Percentiles rank a stretch among this genome's conserved stretches.
These are phyloP conservation scores for Actinopyga echinites DNA, from an alignment of 53 echinoderm and acorn worm species.

Conservation along the genomic window DNA sequence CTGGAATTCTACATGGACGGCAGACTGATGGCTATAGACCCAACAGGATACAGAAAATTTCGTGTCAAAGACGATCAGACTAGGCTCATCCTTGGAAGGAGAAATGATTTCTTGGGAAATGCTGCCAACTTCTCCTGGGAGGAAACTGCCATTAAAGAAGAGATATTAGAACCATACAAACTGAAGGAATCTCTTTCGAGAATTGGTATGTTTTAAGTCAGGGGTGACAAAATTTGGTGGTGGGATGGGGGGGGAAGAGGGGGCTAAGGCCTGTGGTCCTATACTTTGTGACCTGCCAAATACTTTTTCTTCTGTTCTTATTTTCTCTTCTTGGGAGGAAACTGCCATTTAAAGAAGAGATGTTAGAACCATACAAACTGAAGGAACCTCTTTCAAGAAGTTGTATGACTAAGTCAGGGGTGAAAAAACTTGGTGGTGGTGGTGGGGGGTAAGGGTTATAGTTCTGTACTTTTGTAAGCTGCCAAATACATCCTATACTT, in stretches of 20 bases:
- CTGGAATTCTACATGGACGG: slow-evolving; percentile 73
- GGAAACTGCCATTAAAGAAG: slow-evolving; percentile 67
- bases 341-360: slow-evolving; percentile 60
- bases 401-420: slow-evolving; percentile 40
- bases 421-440: neutral
- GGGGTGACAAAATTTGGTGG: neutral
- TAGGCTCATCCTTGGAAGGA: slow-evolving; percentile 65
- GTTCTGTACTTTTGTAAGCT: too few species aligned
- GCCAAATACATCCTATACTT: too few species aligned
- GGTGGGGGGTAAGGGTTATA: too few species aligned
- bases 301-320: too few species aligned
- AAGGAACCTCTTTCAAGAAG: slow-evolving; percentile 55
- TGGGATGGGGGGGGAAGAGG: too few species aligned
- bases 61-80: slow-evolving; percentile 60
- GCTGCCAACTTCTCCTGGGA: slow-evolving; percentile 81
- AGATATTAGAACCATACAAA: slow-evolving; percentile 63
- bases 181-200: slow-evolving; percentile 55
- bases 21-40: slow-evolving; percentile 62
- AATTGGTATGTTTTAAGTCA: slow-evolving; percentile 56
- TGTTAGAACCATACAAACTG: slow-evolving; percentile 66
- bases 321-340: slow-evolving; percentile 76
- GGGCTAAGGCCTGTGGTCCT: too few species aligned
- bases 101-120: slow-evolving; percentile 82
- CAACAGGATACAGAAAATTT: slow-evolving; percentile 79
- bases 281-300: too few species aligned